Evolutionary conservation across 1,140 invertebrate genomes (phyloP).

Genomic region (Eciton burchellii): DNA sequence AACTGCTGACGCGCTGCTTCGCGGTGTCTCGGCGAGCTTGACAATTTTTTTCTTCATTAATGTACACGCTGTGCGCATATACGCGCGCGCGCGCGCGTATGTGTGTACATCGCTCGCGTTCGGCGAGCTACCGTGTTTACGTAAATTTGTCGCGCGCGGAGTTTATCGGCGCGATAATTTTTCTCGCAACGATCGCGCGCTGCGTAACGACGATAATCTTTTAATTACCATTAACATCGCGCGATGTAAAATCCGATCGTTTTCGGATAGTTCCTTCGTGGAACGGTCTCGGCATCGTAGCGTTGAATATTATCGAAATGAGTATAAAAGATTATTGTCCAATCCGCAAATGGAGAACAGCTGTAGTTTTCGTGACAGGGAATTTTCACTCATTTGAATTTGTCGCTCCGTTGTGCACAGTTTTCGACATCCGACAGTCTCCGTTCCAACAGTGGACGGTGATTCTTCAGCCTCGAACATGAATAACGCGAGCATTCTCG

Average conservation of each 20-base stretch:
- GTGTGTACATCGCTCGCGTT: background rate
- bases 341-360: background rate
- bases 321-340: background rate
- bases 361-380: background rate
- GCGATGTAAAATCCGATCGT: too few relatives aligned
- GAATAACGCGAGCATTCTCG: too few relatives aligned
- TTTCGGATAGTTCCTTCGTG: too few relatives aligned
- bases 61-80: too few relatives aligned
- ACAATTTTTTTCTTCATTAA: background rate
- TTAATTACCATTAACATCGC: too few relatives aligned
- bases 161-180: background rate
- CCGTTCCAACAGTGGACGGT: too few relatives aligned
- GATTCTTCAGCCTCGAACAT: too few relatives aligned
- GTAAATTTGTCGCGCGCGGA: background rate
- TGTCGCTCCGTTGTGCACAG: too few relatives aligned
- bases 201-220: too few relatives aligned
- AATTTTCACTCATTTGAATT: background rate
- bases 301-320: conserved; percentile 8
- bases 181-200: background rate
- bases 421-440: too few relatives aligned
- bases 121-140: background rate
- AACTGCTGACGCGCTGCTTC: background rate
- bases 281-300: background rate
- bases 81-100: too few relatives aligned
- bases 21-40: background rate